Base-by-base conservation (phyloP, 2,888 invertebrate species). In the Eucriotettix oculatus region DNA sequence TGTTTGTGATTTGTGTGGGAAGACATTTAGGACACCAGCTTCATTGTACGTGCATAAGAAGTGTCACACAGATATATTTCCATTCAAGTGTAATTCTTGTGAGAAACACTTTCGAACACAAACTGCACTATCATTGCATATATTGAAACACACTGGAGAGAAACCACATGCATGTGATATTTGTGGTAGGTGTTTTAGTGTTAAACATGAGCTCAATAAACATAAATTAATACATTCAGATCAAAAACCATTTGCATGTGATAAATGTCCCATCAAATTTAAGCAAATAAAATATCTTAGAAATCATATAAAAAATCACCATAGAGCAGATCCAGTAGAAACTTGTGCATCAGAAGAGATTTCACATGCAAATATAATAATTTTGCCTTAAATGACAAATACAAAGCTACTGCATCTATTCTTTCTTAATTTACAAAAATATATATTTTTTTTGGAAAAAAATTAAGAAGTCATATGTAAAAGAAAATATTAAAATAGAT, bases 41-140 rank as follows among this genome's bases (percentile, higher is more conserved):
- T 80, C 83, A 1, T 69, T 84, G 54, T 81, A 82, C 70, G 80
- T 80, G 17, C 84, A 84, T 67, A 74, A 78, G 57, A 76, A 79
- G 53, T 79, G 79, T 10, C 84, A 84, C 70, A 74, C 74, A 44
- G 74, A 78, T 61, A 71, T 73, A 56, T 79, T 77, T 63, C 80
- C 83, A 3, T 78, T 77, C 68, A 72, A 74, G 41, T 85, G 84
- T 70, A 74, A 74, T 1, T 77, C 79, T 64, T 84, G 84, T 68
- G 74, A 71, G n/a, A 77, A 79, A 56, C 70, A 69, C 58, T 84
- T 81, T 68, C 76, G 77, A 52, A 72, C 82, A 10, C 71, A 71
- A 42, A 75, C 75, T 29, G 78, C 81, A 67, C 70, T 82, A 65
- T 69, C 72, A 60, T 76, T 78, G 56, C 83, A 83, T 68, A 69